Conservation (phyloP, 2,888 invertebrate species). For the Amiota communis region DNA sequence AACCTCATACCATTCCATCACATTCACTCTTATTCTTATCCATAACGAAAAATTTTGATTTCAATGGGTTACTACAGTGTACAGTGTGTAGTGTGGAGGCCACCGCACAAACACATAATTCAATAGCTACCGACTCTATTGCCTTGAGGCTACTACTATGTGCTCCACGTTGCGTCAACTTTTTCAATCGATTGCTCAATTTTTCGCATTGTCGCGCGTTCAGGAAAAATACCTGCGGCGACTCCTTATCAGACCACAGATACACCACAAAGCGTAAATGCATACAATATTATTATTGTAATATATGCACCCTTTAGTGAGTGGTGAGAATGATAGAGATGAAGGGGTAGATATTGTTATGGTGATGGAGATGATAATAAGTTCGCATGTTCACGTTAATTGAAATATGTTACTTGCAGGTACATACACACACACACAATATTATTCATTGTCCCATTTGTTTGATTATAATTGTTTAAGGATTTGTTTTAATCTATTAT, state of each 20-base stretch:
- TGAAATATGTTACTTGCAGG: slow-evolving; percentile 5
- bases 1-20: not conserved
- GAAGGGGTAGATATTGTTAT: not conserved
- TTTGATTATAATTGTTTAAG: no score
- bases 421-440: not conserved
- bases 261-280: not conserved
- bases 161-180: slow-evolving; percentile 16
- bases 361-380: not conserved
- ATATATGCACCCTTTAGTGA: slow-evolving; percentile 10
- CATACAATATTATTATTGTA: slow-evolving; percentile 5
- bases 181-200: slow-evolving; percentile 65
- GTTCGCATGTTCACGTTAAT: slow-evolving; percentile 12
- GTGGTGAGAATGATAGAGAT: not conserved
- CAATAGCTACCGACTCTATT: no score
- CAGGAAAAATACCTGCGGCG: slow-evolving; percentile 53
- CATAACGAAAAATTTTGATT: no score
- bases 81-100: no score
- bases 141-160: no score
- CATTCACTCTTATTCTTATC: not conserved
- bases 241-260: not conserved
- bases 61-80: no score
- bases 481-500: no score
- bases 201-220: slow-evolving; percentile 67
- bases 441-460: no score
- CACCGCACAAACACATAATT: no score